Evolutionary conservation across 2,113 vertebrate genomes (phyloP).

Genomic region (Varanus komodoensis): DNA sequence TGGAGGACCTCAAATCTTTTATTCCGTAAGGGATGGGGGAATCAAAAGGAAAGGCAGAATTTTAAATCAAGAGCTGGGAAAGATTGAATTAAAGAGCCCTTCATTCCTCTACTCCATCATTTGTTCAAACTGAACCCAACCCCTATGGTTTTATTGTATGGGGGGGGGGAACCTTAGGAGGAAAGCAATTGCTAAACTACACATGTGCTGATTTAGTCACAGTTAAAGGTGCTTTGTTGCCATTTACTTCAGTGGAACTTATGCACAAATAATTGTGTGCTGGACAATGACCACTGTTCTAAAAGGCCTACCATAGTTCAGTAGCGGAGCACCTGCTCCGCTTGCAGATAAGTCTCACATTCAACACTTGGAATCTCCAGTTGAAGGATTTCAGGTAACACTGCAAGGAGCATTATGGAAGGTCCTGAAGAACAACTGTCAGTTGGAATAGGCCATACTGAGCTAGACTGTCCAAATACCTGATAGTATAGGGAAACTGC

Average conservation of each 20-base stretch:
- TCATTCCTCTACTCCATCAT: no score
- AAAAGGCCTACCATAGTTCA: background rate
- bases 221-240: background rate
- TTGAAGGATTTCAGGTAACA: background rate
- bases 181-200: background rate
- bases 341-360: background rate
- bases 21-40: background rate
- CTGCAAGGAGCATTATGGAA: background rate
- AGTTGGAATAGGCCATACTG: background rate
- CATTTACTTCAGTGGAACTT: background rate
- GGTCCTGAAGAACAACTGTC: background rate
- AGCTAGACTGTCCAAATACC: background rate
- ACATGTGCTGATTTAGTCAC: background rate
- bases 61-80: no score
- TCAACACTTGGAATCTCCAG: background rate
- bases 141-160: no score
- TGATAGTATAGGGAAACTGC: background rate
- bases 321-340: background rate
- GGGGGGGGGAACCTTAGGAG: background rate
- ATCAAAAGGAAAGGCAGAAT: background rate
- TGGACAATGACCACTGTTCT: background rate
- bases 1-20: background rate
- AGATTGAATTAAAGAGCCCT: no score
- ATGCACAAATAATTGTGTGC: background rate
- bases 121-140: background rate